Conservation (phyloP, 92 coral and sea anemone genomes). For the Epizoanthus ramosus region DNA sequence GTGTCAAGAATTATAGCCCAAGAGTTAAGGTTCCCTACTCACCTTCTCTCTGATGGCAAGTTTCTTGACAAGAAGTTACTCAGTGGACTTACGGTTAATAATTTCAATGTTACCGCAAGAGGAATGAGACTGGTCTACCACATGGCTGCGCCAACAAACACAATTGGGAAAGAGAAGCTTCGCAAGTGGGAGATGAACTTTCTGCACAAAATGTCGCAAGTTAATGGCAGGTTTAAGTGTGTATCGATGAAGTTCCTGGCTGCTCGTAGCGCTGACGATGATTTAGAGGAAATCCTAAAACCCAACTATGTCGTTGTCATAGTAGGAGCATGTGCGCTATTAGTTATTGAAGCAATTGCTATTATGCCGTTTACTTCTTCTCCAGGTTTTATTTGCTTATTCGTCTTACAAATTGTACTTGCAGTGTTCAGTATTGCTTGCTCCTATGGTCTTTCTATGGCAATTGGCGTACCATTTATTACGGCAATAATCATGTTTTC, state of each 20-base stretch:
- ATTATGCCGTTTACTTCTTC: background rate
- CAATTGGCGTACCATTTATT: background rate
- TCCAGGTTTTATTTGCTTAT: background rate
- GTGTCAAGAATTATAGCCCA: background rate
- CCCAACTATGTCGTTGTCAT: background rate
- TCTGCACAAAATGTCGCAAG: background rate
- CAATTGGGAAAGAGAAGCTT: background rate
- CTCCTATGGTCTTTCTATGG: background rate
- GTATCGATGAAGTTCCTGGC: background rate
- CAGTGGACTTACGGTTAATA: background rate
- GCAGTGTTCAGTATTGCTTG: background rate
- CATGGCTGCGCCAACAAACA: background rate
- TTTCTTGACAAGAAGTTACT: background rate
- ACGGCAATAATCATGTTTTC: background rate
- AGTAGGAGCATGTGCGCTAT: background rate
- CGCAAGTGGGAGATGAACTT: slow-evolving; percentile 5
- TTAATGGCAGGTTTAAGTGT: background rate
- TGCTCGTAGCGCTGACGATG: slow-evolving; percentile 12
- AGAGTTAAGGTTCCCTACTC: background rate
- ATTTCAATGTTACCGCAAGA: background rate
- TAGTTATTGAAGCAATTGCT: background rate
- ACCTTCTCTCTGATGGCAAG: too few species aligned
- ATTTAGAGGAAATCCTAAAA: background rate
- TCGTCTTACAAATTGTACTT: background rate
- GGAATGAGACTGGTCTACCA: background rate